These are phyloP conservation scores for Leucosticte australis DNA, from an alignment of 2,113 vertebrate genomes.

Conservation along the genomic window DNA sequence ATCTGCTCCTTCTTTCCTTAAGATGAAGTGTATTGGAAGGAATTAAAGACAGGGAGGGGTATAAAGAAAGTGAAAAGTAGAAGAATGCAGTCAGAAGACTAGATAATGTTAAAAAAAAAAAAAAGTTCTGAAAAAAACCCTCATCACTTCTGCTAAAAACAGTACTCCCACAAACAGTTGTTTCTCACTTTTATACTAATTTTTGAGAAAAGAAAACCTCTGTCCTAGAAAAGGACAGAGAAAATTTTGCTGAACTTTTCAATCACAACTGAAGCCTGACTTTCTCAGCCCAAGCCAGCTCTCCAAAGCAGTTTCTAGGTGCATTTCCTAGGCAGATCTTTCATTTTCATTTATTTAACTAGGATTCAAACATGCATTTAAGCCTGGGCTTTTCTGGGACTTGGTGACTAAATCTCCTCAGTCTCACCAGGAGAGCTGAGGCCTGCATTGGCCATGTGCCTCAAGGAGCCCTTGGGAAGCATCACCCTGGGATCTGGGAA, in stretches of 20 bases:
- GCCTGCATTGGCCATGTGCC: accelerated
- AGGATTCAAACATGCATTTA: background rate
- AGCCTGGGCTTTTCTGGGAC: background rate
- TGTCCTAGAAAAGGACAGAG: background rate
- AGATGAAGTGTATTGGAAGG: background rate
- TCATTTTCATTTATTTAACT: background rate
- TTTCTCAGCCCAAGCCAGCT: background rate
- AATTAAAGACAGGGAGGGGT: background rate
- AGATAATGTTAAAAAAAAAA: background rate
- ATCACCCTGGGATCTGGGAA: background rate
- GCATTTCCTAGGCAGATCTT: background rate
- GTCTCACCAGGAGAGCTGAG: background rate
- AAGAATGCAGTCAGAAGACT: background rate
- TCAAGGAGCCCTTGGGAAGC: background rate
- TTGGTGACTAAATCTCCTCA: background rate
- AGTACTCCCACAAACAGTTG: background rate
- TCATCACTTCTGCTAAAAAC: background rate
- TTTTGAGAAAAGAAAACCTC: background rate
- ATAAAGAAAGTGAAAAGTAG: background rate
- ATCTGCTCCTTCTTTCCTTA: background rate
- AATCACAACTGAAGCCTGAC: background rate
- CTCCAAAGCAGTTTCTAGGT: background rate
- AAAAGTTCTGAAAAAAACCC: background rate
- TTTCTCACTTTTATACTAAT: background rate
- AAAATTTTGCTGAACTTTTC: background rate